A percentile compares a stretch with the other conserved stretches of the same genome.
Conservation (phyloP, 2,113 vertebrate genomes). For the Sciurus niger region DNA sequence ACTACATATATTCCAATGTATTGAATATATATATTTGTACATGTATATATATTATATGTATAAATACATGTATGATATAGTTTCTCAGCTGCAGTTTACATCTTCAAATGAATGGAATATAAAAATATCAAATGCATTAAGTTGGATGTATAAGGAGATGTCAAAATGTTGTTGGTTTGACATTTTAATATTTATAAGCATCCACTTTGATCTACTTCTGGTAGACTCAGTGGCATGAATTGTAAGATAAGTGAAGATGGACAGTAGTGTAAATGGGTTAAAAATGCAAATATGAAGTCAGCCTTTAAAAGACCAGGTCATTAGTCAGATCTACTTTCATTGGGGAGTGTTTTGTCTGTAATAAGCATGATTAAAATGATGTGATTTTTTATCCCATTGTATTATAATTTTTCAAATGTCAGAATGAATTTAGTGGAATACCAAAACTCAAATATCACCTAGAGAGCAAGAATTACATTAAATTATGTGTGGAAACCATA, state of each 20-base stretch:
- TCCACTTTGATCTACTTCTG: slow-evolving; percentile 4
- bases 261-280: not conserved
- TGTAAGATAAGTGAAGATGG: slow-evolving; percentile 22
- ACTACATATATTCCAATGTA: not conserved
- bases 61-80: not conserved
- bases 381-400: slow-evolving; percentile 60
- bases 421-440: slow-evolving; percentile 81
- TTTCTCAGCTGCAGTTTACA: not conserved
- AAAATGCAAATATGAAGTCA: slow-evolving; percentile 38
- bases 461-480: slow-evolving; percentile 75
- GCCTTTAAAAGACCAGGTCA: slow-evolving; percentile 25
- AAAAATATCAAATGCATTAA: not conserved
- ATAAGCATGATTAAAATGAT: slow-evolving; percentile 80
- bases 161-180: slow-evolving; percentile 7
- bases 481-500: slow-evolving; percentile 61
- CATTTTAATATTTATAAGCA: slow-evolving; percentile 11
- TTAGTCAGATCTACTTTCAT: slow-evolving; percentile 25
- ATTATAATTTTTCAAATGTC: slow-evolving; percentile 78
- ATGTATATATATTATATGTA: too few species aligned
- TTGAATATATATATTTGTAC: not conserved
- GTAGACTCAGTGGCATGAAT: slow-evolving; percentile 40
- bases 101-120: not conserved
- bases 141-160: not conserved
- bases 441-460: slow-evolving; percentile 80
- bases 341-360: slow-evolving; percentile 40